A percentile compares a stretch with the other conserved stretches of the same genome.
Conservation (phyloP, 2,888 invertebrate species). For the Drosophila kanekoi region DNA sequence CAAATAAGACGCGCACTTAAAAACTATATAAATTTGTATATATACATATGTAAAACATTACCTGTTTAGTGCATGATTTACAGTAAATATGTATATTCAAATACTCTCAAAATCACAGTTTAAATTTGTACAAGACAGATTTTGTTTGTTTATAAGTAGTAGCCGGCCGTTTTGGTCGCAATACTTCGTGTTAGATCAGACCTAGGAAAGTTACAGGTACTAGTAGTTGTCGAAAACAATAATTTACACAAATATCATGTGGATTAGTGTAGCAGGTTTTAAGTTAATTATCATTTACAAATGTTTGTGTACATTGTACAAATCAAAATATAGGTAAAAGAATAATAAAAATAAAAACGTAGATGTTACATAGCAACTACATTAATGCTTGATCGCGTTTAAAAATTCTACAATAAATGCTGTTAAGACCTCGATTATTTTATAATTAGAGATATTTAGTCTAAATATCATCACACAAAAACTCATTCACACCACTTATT, state of each 20-base stretch:
- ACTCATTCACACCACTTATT: constrained; percentile 57
- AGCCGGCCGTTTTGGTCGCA: constrained; percentile 22
- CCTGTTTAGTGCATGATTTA: constrained; percentile 66
- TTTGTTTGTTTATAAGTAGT: constrained; percentile 40
- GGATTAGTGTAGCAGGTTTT: constrained; percentile 48
- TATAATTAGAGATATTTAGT: constrained; percentile 39
- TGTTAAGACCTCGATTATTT: constrained; percentile 41
- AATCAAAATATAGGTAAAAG: constrained; percentile 52
- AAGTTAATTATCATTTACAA: constrained; percentile 55
- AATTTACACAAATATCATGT: constrained; percentile 47
- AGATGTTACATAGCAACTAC: constrained; percentile 64
- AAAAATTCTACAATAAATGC: constrained; percentile 63
- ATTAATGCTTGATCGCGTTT: constrained; percentile 53
- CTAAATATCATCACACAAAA: constrained; percentile 36
- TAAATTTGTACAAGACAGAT: constrained; percentile 50
- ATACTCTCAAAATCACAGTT: constrained; percentile 72
- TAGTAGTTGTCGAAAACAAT: constrained; percentile 34
- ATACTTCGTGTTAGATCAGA: constrained; percentile 51
- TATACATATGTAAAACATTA: constrained; percentile 56
- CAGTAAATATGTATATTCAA: constrained; percentile 48
- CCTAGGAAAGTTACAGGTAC: constrained; percentile 55
- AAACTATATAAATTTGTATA: constrained; percentile 24
- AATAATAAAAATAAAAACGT: constrained; percentile 34
- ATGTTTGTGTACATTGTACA: constrained; percentile 54
- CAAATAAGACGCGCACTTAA: constrained; percentile 40